Evolutionary conservation across 2,113 vertebrate genomes (phyloP).

Genomic region (Plestiodon gilberti): DNA sequence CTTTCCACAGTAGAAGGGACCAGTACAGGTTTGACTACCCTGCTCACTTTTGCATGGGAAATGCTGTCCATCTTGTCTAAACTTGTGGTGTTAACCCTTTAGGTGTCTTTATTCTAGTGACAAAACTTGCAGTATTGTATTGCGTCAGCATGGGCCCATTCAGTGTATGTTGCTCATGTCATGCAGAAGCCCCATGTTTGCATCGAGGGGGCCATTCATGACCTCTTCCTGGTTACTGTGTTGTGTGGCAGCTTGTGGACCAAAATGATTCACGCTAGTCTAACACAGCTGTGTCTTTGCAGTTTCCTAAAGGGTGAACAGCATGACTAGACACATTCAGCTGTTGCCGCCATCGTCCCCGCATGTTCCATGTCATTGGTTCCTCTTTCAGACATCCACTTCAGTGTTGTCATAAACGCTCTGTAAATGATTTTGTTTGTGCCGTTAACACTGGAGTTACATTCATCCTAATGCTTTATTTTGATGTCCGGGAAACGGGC

Average conservation of each 20-base stretch:
- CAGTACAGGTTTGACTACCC: constrained; percentile 74
- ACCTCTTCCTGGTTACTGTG: rapidly evolving
- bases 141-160: not conserved
- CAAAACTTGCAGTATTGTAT: not conserved
- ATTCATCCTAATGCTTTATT: rapidly evolving
- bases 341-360: constrained; percentile 36
- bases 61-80: constrained; percentile 60
- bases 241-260: not conserved
- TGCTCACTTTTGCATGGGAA: constrained; percentile 71
- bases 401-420: constrained; percentile 13
- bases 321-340: constrained; percentile 57
- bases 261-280: constrained; percentile 15
- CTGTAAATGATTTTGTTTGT: not conserved
- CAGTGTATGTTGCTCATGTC: constrained; percentile 12
- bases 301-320: constrained; percentile 46
- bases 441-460: constrained; percentile 25
- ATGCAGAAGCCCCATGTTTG: constrained; percentile 4
- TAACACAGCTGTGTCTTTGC: constrained; percentile 6
- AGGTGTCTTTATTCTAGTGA: constrained; percentile 54
- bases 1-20: constrained; percentile 75
- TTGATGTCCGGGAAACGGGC: not conserved
- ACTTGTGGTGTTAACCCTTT: constrained; percentile 60
- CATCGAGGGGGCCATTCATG: not conserved
- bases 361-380: constrained; percentile 47
- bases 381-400: constrained; percentile 4